Conservation (phyloP, 2,797 vertebrate species). For the Ptychobarbus kaznakovi region DNA sequence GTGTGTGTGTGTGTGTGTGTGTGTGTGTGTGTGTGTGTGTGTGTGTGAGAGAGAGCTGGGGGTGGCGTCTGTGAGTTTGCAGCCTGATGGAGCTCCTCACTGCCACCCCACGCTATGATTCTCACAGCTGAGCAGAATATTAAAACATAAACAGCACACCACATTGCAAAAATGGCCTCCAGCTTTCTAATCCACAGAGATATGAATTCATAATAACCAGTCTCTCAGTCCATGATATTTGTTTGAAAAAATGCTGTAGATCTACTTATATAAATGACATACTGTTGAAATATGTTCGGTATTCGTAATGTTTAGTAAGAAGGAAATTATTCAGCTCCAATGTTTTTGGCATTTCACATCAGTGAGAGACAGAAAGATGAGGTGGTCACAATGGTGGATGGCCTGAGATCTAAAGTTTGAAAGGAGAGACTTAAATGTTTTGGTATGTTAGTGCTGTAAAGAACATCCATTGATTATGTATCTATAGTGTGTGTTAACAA, state of each 20-base stretch:
- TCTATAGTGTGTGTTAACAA: constrained; percentile 16
- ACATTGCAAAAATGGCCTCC: constrained; percentile 34
- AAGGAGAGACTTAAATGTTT: background rate
- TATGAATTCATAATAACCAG: constrained; percentile 14
- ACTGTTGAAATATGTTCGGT: background rate
- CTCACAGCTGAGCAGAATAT: constrained; percentile 77
- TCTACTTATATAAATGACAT: background rate
- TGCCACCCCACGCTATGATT: constrained; percentile 70
- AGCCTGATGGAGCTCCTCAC: constrained; percentile 53
- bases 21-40: background rate
- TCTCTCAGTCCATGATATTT: constrained; percentile 3
- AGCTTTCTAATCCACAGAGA: constrained; percentile 33
- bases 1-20: background rate
- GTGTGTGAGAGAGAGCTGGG: constrained; percentile 11
- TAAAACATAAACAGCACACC: constrained; percentile 61
- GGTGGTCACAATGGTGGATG: background rate
- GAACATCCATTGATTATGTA: constrained; percentile 9
- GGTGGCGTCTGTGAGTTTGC: constrained; percentile 33
- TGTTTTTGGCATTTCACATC: constrained; percentile 11
- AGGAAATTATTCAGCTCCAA: background rate
- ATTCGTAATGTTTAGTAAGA: background rate
- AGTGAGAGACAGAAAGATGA: background rate
- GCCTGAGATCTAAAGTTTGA: background rate
- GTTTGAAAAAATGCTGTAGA: background rate
- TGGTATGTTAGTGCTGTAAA: constrained; percentile 2